Percentiles rank a stretch among this genome's conserved stretches.
phyloP scores from a whole-genome alignment of 2,113 vertebrate genomes.

The Corythoichthys intestinalis region DNA sequence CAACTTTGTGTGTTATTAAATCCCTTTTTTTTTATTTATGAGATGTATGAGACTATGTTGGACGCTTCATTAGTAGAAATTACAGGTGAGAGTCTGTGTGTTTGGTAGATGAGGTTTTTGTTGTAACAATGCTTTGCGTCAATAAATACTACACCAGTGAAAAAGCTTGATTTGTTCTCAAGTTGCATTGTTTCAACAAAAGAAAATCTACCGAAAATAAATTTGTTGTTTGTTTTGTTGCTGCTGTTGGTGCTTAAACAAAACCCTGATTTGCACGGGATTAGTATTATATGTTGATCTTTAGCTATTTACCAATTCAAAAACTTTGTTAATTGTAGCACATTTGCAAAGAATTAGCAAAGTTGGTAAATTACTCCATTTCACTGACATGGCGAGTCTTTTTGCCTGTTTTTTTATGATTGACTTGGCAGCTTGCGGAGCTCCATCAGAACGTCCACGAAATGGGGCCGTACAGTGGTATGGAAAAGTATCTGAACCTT shows the following conservation, averaged over 20 bases:
- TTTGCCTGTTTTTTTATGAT: too few relatives aligned
- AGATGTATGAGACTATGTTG: constrained; percentile 63
- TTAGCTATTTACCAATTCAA: too few relatives aligned
- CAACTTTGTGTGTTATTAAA: constrained; percentile 65
- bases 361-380: too few relatives aligned
- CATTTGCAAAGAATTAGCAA: too few relatives aligned
- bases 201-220: not conserved
- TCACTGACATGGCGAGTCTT: too few relatives aligned
- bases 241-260: not conserved
- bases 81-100: constrained; percentile 19
- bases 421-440: too few relatives aligned
- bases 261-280: not conserved
- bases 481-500: too few relatives aligned
- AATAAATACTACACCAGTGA: not conserved
- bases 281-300: too few relatives aligned
- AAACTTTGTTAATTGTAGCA: too few relatives aligned
- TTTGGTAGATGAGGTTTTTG: not conserved
- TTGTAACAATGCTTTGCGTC: not conserved
- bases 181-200: not conserved
- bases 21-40: constrained; percentile 73
- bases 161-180: not conserved
- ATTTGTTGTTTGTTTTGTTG: not conserved
- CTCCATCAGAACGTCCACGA: too few relatives aligned
- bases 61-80: constrained; percentile 40
- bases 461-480: too few relatives aligned